These are phyloP conservation scores for Ardeotis arabs DNA, from an alignment of 2,113 vertebrate species.

Conservation along the genomic window DNA sequence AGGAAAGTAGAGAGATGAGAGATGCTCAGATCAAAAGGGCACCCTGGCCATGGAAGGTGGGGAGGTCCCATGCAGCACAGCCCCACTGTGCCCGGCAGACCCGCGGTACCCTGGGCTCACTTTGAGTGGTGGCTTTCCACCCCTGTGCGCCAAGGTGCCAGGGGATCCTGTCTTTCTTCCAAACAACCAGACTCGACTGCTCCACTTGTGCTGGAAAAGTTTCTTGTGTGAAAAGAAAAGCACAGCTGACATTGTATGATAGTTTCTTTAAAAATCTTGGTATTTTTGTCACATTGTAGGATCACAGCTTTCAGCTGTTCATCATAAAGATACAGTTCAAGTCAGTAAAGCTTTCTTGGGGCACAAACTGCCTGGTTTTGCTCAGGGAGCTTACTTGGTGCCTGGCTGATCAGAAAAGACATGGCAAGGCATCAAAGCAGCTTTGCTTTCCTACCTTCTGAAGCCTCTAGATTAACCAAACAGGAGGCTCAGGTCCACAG, in stretches of 20 bases:
- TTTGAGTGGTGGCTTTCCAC: neutral
- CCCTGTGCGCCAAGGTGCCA: neutral
- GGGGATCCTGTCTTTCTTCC: neutral
- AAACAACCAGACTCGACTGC: neutral
- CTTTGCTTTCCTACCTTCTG: neutral
- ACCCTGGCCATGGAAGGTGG: fast-evolving
- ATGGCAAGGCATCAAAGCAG: neutral
- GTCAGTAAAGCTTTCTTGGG: neutral
- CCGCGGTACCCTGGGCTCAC: neutral
- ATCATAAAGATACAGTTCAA: neutral
- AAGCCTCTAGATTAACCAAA: neutral
- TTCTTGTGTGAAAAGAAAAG: neutral
- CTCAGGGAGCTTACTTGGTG: neutral
- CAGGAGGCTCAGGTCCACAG: neutral
- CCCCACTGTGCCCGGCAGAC: neutral
- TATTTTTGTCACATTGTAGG: neutral
- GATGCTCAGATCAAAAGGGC: neutral
- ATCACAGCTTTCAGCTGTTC: neutral
- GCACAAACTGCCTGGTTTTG: neutral
- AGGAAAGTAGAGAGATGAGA: neutral
- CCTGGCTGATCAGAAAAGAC: neutral
- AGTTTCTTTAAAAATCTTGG: neutral
- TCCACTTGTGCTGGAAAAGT: neutral
- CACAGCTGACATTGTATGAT: neutral
- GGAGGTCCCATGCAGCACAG: neutral